Evolutionary conservation across 2,113 vertebrate genomes (phyloP).

Genomic region (Syrmaticus mikado): DNA sequence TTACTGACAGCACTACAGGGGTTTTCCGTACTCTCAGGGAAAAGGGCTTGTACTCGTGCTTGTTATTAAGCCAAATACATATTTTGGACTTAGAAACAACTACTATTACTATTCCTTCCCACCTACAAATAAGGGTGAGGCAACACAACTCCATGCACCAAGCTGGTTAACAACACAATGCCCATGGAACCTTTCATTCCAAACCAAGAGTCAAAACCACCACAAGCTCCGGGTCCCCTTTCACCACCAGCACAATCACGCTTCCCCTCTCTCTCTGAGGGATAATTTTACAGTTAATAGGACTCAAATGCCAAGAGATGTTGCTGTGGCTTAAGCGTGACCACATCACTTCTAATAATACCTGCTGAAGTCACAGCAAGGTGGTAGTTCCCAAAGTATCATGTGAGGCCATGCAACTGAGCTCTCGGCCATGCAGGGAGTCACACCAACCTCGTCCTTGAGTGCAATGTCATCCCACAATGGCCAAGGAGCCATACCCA

Average conservation of each 20-base stretch:
- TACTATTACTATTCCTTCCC: background rate
- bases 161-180: fast-evolving
- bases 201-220: background rate
- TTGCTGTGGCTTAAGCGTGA: background rate
- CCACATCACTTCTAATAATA: conserved; percentile 22
- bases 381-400: conserved; percentile 19
- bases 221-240: background rate
- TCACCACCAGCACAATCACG: background rate
- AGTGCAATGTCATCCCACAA: fast-evolving
- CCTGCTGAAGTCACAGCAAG: background rate
- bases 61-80: conserved; percentile 33
- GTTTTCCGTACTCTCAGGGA: conserved; percentile 4
- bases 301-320: background rate
- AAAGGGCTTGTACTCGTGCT: background rate
- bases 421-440: background rate
- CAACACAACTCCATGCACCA: background rate
- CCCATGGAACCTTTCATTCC: background rate
- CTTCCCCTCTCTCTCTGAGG: background rate
- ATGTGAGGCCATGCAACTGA: background rate
- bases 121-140: background rate
- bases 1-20: conserved; percentile 76
- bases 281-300: background rate
- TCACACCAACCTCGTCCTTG: fast-evolving
- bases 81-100: background rate
- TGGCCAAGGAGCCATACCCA: background rate